Evolutionary conservation across 2,113 vertebrate species (phyloP), one percentile per base, ranked within the genome.

Genomic region (Xenopus laevis): DNA sequence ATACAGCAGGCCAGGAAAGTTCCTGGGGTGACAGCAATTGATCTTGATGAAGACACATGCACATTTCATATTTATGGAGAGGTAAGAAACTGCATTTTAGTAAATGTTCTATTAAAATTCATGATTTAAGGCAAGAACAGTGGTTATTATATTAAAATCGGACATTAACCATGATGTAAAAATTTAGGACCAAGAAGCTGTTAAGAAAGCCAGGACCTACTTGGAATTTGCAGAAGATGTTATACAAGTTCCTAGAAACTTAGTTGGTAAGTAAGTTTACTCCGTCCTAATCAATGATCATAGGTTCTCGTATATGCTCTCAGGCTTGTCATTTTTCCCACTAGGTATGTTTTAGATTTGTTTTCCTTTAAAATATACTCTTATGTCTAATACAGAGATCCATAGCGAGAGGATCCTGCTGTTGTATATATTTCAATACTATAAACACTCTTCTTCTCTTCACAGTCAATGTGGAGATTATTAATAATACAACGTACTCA

Each of bases 31-130:
- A 98, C 97, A 71, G 96, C 96, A 79, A 98, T 99, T 66, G 96
- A 99, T 82, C 89, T 99, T 79, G 97, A 99, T 68, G 97, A 98
- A 86, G 96, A 98, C 74, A 98, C 96, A 8, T 98, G 96, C 84
- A 98, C 97, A 84, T 99, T 99, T 88, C 97, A 98, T 89, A 98
- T 99, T 89, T 99, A 98, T 13, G 97, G 97, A 85, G 96, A 99
- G 93, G 97, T 96, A 87, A 78, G 78, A 52, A 78, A 40, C 5
- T 7, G 33, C 53, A 53, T 16, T 15, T 44, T 33, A 17, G 40
- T 7, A 50, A 21, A 1, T 7, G n/a, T n/a, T 52, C 15, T 21
- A 8, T 69, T 61, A 80, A 63, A 58, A 53, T 16, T 18, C 17
- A 45, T 47, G 47, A 50, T 50, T n/a, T 13, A 13, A 13, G 15